These are phyloP conservation scores for Pelobates cultripes DNA, from an alignment of 2,797 vertebrate genomes.

Conservation along the genomic window DNA sequence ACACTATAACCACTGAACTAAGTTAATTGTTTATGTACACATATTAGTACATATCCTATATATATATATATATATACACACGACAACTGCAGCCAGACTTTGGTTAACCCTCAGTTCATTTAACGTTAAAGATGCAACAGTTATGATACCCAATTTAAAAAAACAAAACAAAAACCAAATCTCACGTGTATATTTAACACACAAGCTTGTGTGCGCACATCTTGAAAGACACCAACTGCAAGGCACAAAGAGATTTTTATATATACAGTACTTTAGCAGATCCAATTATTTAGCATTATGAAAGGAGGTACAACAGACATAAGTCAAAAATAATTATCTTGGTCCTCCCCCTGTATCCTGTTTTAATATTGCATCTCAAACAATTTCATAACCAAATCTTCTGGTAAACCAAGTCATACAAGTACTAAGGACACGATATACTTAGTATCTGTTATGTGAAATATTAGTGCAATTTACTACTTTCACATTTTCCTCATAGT, in stretches of 20 bases:
- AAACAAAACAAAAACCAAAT: too few relatives aligned
- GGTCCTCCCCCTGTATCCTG: conserved; percentile 46
- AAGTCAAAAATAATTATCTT: too few relatives aligned
- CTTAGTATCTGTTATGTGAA: conserved; percentile 56
- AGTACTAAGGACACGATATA: conserved; percentile 59
- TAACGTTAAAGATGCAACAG: background rate
- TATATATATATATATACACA: conserved; percentile 2
- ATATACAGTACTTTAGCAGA: conserved; percentile 17
- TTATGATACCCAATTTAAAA: too few relatives aligned
- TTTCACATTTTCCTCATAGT: conserved; percentile 64
- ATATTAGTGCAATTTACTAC: conserved; percentile 64
- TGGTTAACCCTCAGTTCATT: background rate
- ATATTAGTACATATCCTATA: too few relatives aligned
- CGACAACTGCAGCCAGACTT: too few relatives aligned
- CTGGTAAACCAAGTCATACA: conserved; percentile 51
- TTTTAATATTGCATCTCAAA: conserved; percentile 56
- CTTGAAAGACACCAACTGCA: conserved; percentile 17
- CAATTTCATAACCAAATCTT: conserved; percentile 59
- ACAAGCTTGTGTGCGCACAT: conserved; percentile 6
- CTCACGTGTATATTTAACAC: background rate
- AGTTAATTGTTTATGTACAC: too few relatives aligned
- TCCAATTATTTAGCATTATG: conserved; percentile 1
- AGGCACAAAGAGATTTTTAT: conserved; percentile 42
- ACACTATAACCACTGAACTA: too few relatives aligned
- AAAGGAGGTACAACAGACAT: conserved; percentile 22